Percentiles rank a stretch among this genome's conserved stretches.
phyloP scores from a whole-genome alignment of 1,140 invertebrate species.

The Bombus superbus region DNA sequence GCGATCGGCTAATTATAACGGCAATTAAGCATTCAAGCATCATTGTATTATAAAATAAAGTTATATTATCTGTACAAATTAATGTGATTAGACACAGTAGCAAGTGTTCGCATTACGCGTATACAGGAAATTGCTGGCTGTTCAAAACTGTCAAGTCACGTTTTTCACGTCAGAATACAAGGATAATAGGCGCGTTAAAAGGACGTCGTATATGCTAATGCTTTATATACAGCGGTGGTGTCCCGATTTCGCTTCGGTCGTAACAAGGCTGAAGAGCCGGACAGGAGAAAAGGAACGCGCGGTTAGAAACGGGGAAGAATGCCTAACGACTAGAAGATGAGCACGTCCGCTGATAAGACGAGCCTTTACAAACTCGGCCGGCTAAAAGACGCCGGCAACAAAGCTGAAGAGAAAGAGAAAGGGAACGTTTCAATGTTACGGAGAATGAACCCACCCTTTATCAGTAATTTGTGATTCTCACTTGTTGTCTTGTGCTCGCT shows the following conservation, averaged over 20 bases:
- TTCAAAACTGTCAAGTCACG: no score
- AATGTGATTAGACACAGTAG: neutral
- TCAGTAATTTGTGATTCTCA: constrained; percentile 71
- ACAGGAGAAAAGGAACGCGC: constrained; percentile 21
- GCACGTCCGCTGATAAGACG: constrained; percentile 66
- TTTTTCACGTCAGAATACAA: neutral
- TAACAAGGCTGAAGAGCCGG: neutral
- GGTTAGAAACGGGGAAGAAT: constrained; percentile 59
- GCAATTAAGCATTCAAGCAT: neutral
- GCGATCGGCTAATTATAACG: neutral
- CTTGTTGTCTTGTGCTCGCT: neutral
- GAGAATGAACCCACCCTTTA: constrained; percentile 48
- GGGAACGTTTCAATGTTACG: neutral
- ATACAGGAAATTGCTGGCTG: no score
- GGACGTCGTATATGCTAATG: neutral
- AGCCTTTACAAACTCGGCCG: constrained; percentile 53
- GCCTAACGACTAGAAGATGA: constrained; percentile 72
- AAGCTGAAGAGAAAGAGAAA: constrained; percentile 46
- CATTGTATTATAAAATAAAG: neutral
- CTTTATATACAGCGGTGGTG: neutral
- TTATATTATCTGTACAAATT: neutral
- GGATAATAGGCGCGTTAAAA: neutral
- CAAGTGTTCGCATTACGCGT: neutral
- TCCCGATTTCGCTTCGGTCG: neutral
- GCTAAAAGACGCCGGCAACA: constrained; percentile 49